A percentile compares a stretch with the other conserved stretches of the same genome.
Conservation (phyloP, 2,797 vertebrate genomes). For the Phrynocephalus vlangalii region DNA sequence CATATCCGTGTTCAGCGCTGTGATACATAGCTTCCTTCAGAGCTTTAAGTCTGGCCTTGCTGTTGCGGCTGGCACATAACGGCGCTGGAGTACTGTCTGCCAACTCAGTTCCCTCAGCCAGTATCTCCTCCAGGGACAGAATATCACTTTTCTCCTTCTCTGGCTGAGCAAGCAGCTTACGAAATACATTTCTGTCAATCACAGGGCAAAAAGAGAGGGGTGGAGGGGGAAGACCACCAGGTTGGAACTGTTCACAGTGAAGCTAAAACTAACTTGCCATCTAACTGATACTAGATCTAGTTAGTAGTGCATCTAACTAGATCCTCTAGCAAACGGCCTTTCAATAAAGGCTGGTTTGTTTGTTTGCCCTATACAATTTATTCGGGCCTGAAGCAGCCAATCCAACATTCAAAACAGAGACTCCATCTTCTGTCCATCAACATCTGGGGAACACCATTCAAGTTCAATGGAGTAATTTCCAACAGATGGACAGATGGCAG, state of each 20-base stretch:
- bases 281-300: conserved; percentile 60
- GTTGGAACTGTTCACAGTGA: conserved; percentile 64
- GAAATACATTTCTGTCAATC: conserved; percentile 92
- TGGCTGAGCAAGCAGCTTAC: conserved; percentile 92
- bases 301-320: conserved; percentile 55
- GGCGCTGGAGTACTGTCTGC: conserved; percentile 85
- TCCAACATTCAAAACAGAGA: conserved; percentile 20
- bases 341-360: conserved; percentile 9
- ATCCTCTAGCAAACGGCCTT: conserved; percentile 58
- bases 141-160: conserved; percentile 95
- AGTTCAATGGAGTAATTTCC: neutral
- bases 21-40: conserved; percentile 98
- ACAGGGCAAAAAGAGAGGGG: conserved; percentile 57
- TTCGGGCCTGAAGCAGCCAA: neutral
- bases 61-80: conserved; percentile 87
- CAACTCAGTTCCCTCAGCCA: conserved; percentile 92
- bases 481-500: conserved; percentile 15
- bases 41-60: conserved; percentile 94
- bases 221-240: conserved; percentile 65
- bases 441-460: neutral
- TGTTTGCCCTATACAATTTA: conserved; percentile 25
- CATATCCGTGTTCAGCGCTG: conserved; percentile 94
- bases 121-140: conserved; percentile 96
- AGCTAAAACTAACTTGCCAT: conserved; percentile 64
- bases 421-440: conserved; percentile 10